Base-by-base conservation (phyloP, 1,140 invertebrate genomes). In the Drosophila bifasciata region DNA sequence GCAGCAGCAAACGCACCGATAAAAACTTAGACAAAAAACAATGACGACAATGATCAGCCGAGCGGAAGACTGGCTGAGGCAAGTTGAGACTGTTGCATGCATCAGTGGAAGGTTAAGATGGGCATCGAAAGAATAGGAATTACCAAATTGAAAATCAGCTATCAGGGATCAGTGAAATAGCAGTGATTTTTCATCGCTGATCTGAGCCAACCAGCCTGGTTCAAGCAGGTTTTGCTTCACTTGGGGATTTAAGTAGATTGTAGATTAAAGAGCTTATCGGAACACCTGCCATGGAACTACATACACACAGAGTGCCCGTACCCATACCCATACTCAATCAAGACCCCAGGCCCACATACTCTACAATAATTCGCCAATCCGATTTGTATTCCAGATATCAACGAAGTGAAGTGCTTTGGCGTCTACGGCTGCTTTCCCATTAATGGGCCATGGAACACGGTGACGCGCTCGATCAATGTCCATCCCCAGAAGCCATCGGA, bases 401-500 rank as follows among this genome's bases (percentile, higher is more conserved):
- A 92, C 72, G 89, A 92, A 49, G 83, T 90, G 1, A 92, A 91
- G 89, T 98, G 96, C 83, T 97, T 95, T 85, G 95, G 94, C 1
- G 93, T 94, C 0, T 97, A 96, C 68, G 97, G 96, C 5, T 98
- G 97, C 89, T 97, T 96, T 81, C 95, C 96, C 32, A 94, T 97
- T 43, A 94, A 93, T n/a, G 93, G 94, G 19, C 96, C 96, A 3
- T 98, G 96, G 96, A 94, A 94, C 0, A 95, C 95, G 5, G 94
- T 94, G 56, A 94, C 94, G 43, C 92, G 97, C 39, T 96, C 96
- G 6, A 94, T 97, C 25, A 95, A 95, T 58, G 93, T 95, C 9
- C 96, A 96, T 89, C 97, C 97, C 0, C 93, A 94, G 64, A 92
- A 94, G 63, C 92, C 95, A 21, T 79, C 93, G 90, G 25, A 93